Base-by-base conservation (phyloP, 2,888 invertebrate genomes). In the Pseudoips prasinana region DNA sequence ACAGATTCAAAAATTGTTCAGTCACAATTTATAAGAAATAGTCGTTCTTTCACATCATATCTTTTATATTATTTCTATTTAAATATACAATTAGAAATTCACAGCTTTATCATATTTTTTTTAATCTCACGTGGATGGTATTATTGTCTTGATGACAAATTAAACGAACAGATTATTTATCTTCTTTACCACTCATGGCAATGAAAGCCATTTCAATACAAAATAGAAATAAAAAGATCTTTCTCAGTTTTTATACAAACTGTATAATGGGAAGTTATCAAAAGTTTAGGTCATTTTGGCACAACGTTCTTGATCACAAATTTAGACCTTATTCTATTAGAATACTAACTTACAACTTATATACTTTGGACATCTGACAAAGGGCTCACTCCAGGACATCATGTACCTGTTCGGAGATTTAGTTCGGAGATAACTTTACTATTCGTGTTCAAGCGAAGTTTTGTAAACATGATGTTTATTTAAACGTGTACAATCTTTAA, bases 1-100 rank as follows among this genome's bases (percentile, higher is more conserved):
- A 85, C 71, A 82, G 73, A 68, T 77, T 82, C 73, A 73, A 87
- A 86, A 87, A 73, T 72, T 71, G 56, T 61, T 86, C 86, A 86
- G 85, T 86, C 87, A 52, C 69, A 77, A 73, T 75, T 73, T 79
- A 69, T 79, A 79, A 80, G 76, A 83, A 77, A 75, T 78, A 73
- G 70, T 70, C 46, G 48, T 56, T 49, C 54, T 55, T 65, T 64
- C 61, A 48, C 55, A 58, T 58, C 56, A 62, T 58, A 63, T n/a
- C 7, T 20, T 20, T 59, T 46, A 48, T 54, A 55, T 46, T 48
- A 46, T 33, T 48, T 56, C 39, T 46, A 58, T 56, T 53, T 50
- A 55, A 54, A 63, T 57, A 63, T 54, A 58, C 54, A 56, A 65
- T 57, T 64, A 64, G 65, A 50, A 49, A 65, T 71, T 73, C 72